Conservation (phyloP, 2,113 vertebrate genomes). For the Channa maculata region DNA sequence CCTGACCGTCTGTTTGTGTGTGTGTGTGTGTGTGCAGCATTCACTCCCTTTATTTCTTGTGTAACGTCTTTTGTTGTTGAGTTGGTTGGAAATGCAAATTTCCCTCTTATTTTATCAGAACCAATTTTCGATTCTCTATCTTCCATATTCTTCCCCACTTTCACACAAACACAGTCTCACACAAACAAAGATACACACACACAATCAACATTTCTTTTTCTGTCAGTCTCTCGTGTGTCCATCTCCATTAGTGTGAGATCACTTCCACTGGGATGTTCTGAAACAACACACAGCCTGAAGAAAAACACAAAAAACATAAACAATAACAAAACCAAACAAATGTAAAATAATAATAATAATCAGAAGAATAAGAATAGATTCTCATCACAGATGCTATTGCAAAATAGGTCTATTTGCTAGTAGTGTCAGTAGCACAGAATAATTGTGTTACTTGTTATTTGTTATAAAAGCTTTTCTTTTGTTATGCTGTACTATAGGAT, state of each 20-base stretch:
- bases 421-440: slow-evolving; percentile 35
- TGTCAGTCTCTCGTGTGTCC: slow-evolving; percentile 68
- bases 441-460: slow-evolving; percentile 24
- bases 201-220: slow-evolving; percentile 18
- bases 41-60: slow-evolving; percentile 14
- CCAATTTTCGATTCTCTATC: slow-evolving; percentile 23
- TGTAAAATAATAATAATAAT: slow-evolving; percentile 33
- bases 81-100: slow-evolving; percentile 19
- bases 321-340: slow-evolving; percentile 75
- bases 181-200: neutral
- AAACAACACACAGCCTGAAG: slow-evolving; percentile 99
- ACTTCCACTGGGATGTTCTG: slow-evolving; percentile 95
- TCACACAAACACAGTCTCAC: neutral
- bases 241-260: slow-evolving; percentile 73
- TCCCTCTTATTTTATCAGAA: slow-evolving; percentile 6
- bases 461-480: slow-evolving; percentile 12
- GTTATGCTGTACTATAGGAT: slow-evolving; percentile 3
- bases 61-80: slow-evolving; percentile 16
- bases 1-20: no score
- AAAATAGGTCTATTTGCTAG: slow-evolving; percentile 16
- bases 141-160: neutral
- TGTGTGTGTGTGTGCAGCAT: neutral
- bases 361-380: neutral
- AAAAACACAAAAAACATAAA: slow-evolving; percentile 89
- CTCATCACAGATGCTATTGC: no score